Conservation (phyloP, 1,140 invertebrate species). For the Ptiloglossa arizonensis region DNA sequence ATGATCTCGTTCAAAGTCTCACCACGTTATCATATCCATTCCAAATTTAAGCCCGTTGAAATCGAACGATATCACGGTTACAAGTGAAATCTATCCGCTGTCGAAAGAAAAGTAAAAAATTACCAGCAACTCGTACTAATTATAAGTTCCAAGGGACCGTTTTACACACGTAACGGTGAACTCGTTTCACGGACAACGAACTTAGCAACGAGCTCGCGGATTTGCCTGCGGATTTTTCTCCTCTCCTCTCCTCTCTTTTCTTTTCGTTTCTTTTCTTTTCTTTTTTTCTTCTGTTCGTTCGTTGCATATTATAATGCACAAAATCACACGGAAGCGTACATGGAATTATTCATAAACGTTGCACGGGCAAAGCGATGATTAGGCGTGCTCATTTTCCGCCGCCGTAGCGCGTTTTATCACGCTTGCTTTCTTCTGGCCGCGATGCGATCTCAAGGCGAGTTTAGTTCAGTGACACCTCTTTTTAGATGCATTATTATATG, state of each 20-base stretch:
- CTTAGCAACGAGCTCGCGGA: not conserved
- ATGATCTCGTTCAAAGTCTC: too few species aligned
- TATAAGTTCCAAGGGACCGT: not conserved
- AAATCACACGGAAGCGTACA: not conserved
- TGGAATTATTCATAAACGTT: constrained; percentile 11
- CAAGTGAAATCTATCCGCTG: too few species aligned
- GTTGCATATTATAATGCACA: not conserved
- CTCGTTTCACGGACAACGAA: constrained; percentile 12
- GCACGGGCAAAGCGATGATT: not conserved
- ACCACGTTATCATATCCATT: too few species aligned
- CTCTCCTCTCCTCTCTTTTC: not conserved
- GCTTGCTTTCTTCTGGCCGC: constrained; percentile 52
- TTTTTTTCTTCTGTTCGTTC: too few species aligned
- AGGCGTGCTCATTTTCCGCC: constrained; percentile 49
- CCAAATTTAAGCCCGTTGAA: too few species aligned
- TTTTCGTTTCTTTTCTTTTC: not conserved
- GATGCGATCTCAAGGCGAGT: constrained; percentile 46
- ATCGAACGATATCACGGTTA: too few species aligned
- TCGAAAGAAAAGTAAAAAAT: too few species aligned
- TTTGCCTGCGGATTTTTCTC: not conserved
- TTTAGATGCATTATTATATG: constrained; percentile 48
- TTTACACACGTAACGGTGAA: not conserved
- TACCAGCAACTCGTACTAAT: too few species aligned
- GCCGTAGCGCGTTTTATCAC: constrained; percentile 52
- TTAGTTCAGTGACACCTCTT: constrained; percentile 63